Base-by-base conservation (phyloP, 2,113 vertebrate genomes). In the Arizona elegans region DNA sequence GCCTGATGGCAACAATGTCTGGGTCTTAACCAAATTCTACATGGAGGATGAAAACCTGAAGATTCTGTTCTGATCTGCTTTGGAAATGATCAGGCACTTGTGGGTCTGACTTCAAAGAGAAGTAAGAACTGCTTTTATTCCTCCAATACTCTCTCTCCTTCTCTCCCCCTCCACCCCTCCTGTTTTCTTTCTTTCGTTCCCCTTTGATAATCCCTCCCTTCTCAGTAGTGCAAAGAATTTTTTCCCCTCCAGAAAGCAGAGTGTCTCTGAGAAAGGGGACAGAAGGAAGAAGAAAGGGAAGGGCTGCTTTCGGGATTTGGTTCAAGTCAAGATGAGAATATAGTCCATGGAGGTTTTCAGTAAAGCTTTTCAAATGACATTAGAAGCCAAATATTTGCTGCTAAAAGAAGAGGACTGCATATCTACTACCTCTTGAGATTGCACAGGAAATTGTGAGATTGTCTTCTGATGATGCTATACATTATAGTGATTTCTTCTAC, bases 1-100 rank as follows among this genome's bases (percentile, higher is more conserved):
- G 93, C 59, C 91, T 10, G 38, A 43, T 26, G 85, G 90, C 85
- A 92, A 59, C 75, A 21, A 38, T 85, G 59, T 88, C 70, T 92
- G 91, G 91, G 85, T 59, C 52, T 29, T 15, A 50, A 92, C 92
- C 91, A 87, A 50, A 85, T 90, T 91, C 86, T 86, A 50, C 65
- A 88, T 86, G 59, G 86, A 50, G 86, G 96, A 92, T 91, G 58
- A 86, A 62, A 81, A 94, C 95, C 95, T 94, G 24, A 95, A 94
- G 96, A 94, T 92, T 88, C 95, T 94, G 94, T 95, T 95, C 94
- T 87, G 26, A 89, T 96, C 95, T 96, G 95, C 93, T 92, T 91
- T 90, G 95, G 70, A 94, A 94, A 94, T 93, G 91, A 93, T 24
- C 88, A 93, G 95, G 94, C 93, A 89, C 94, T 33, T 93, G 90